A percentile compares a stretch with the other conserved stretches of the same genome.
Evolutionary conservation across 2,797 vertebrate genomes (phyloP).

Genomic region (Acrocephalus scirpaceus): DNA sequence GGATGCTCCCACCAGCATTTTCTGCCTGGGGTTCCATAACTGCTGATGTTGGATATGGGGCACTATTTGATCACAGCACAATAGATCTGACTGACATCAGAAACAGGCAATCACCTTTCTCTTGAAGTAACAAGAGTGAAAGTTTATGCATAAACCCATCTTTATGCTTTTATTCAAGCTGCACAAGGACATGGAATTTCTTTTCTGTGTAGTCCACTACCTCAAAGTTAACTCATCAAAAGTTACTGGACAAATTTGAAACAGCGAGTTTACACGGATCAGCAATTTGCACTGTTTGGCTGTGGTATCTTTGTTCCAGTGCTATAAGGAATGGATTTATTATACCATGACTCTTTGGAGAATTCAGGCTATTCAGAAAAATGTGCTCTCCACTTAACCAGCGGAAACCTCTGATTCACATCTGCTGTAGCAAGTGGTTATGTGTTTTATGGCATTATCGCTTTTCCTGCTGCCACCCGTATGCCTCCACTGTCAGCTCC

Average conservation of each 20-base stretch:
- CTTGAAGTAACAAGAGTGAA: neutral
- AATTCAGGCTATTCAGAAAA: slow-evolving; percentile 19
- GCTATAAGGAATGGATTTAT: slow-evolving; percentile 34
- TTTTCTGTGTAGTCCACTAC: neutral
- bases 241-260: slow-evolving; percentile 3
- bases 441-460: neutral
- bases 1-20: neutral
- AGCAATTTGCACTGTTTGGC: neutral
- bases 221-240: neutral
- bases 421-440: neutral
- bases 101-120: neutral
- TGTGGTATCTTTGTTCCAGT: slow-evolving; percentile 20
- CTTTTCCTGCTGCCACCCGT: neutral
- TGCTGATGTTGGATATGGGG: neutral
- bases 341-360: neutral
- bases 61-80: fast-evolving
- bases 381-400: neutral
- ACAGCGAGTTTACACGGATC: slow-evolving; percentile 9
- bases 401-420: neutral
- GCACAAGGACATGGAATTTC: neutral
- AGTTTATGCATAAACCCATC: neutral
- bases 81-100: neutral
- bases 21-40: neutral
- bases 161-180: neutral
- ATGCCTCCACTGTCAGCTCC: neutral